Conservation (phyloP, 2,797 vertebrate species). For the Novumbra hubbsi region DNA sequence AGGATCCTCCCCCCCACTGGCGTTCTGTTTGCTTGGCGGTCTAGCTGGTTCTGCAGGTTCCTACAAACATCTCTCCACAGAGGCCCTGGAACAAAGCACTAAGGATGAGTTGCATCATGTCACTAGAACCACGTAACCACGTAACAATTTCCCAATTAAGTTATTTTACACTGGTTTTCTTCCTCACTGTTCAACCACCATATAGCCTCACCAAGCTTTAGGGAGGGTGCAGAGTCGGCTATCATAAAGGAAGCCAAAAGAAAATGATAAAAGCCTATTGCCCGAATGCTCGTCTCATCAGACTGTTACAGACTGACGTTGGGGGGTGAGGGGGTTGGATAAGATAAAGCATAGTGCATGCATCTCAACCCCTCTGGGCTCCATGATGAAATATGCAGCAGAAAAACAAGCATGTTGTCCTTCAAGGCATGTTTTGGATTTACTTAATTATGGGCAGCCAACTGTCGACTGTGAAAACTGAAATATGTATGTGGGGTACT, state of each 20-base stretch:
- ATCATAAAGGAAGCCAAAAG: not conserved
- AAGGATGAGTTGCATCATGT: not conserved
- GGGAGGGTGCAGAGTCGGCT: not conserved
- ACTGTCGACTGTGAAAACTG: not conserved
- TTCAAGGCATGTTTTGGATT: slow-evolving; percentile 5
- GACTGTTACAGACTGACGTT: not conserved
- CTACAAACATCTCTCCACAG: not conserved
- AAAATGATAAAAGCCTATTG: not conserved
- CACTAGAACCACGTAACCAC: no score
- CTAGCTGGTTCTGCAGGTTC: not conserved
- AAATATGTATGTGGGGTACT: not conserved
- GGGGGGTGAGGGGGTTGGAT: slow-evolving; percentile 5
- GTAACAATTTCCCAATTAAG: not conserved
- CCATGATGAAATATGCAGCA: slow-evolving; percentile 43
- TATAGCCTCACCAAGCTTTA: not conserved
- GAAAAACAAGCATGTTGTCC: slow-evolving; percentile 4
- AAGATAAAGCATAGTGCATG: slow-evolving; percentile 36
- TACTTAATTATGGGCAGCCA: not conserved
- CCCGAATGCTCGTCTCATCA: slow-evolving; percentile 8
- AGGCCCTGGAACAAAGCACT: not conserved
- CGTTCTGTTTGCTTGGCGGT: not conserved
- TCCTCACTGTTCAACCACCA: not conserved
- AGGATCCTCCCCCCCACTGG: not conserved
- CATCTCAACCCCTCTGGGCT: slow-evolving; percentile 31
- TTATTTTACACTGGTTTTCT: not conserved